Evolutionary conservation across 2,888 invertebrate genomes (phyloP).

Genomic region (Sminthurinus aureus): DNA sequence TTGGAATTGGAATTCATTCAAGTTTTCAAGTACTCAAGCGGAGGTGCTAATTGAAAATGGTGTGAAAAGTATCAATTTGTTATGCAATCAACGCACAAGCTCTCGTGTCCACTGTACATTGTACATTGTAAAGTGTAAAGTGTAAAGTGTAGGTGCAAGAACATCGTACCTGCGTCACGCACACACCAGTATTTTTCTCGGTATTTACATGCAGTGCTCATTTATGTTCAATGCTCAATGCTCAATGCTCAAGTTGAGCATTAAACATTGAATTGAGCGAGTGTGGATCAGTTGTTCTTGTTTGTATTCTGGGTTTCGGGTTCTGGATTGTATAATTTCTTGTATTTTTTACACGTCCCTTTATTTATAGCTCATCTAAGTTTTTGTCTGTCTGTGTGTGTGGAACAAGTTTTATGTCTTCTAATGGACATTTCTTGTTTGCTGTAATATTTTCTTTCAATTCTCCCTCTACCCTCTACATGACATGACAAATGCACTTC

Average conservation of each 20-base stretch:
- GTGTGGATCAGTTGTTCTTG: too few species aligned
- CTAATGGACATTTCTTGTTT: not conserved
- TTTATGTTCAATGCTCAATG: not conserved
- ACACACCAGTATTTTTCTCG: too few species aligned
- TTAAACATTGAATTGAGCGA: too few species aligned
- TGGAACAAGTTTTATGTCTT: not conserved
- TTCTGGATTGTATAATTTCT: too few species aligned
- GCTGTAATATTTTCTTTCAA: not conserved
- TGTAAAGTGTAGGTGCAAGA: too few species aligned
- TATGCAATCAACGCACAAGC: conserved; percentile 19
- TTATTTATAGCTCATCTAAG: not conserved
- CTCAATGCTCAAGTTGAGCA: not conserved
- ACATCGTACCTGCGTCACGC: too few species aligned
- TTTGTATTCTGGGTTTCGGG: too few species aligned
- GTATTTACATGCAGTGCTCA: too few species aligned
- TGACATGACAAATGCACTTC: not conserved
- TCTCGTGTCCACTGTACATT: too few species aligned
- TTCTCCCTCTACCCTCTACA: not conserved
- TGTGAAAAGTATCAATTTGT: conserved; percentile 31
- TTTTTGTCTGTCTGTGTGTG: not conserved
- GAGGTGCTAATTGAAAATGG: conserved; percentile 30
- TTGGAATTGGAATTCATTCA: too few species aligned
- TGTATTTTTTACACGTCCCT: not conserved
- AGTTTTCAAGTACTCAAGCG: not conserved
- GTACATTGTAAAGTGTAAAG: too few species aligned